phyloP scores from a whole-genome alignment of 2,113 vertebrate genomes.

The Thalassoma bifasciatum region DNA sequence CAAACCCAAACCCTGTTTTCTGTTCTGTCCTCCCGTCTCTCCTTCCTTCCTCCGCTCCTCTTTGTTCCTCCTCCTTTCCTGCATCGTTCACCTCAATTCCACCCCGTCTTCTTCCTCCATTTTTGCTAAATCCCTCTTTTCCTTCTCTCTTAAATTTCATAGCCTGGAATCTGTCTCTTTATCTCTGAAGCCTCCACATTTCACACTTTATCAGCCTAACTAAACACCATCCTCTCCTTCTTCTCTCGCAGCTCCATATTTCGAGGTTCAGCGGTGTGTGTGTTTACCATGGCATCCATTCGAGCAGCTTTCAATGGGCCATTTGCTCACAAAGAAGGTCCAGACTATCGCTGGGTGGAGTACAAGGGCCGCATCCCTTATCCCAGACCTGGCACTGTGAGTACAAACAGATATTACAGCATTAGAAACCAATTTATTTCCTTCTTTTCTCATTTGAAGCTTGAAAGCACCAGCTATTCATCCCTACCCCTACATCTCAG shows the following conservation, averaged over 20 bases:
- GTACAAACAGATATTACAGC: constrained; percentile 32
- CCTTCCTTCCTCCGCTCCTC: not conserved
- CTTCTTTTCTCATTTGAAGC: no score
- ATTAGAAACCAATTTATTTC: no score
- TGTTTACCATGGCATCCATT: constrained; percentile 87
- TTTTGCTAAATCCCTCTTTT: no score
- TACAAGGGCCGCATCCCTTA: constrained; percentile 88
- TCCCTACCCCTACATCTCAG: no score
- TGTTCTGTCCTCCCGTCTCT: not conserved
- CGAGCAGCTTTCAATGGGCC: constrained; percentile 88
- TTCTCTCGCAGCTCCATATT: constrained; percentile 82
- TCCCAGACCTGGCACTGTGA: constrained; percentile 87
- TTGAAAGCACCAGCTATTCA: no score
- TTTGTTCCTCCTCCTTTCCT: not conserved
- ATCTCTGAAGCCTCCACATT: not conserved
- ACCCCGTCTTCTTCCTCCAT: no score
- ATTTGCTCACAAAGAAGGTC: constrained; percentile 88
- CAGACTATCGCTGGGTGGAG: constrained; percentile 88
- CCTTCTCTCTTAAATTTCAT: not conserved
- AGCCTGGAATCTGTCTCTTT: not conserved
- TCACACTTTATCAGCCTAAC: not conserved
- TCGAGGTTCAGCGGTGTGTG: constrained; percentile 85
- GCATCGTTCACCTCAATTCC: not conserved
- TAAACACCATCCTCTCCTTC: not conserved
- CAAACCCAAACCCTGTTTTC: constrained; percentile 20